A percentile compares a stretch with the other conserved stretches of the same genome.
Evolutionary conservation across 2,888 invertebrate species (phyloP).

Genomic region (Mimumesa dahlbomi): DNA sequence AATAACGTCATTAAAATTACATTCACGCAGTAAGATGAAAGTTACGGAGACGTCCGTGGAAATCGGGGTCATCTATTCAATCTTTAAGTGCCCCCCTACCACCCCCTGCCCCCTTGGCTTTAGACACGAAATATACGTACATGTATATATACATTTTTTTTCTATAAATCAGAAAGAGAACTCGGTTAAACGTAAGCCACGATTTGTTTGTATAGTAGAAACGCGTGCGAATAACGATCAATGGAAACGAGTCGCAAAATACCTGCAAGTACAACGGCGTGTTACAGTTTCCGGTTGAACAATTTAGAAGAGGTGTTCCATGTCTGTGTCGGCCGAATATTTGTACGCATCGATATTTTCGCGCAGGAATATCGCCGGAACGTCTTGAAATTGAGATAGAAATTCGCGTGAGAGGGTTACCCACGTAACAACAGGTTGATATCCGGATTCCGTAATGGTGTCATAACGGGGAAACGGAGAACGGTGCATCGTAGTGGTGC

Average conservation of each 20-base stretch:
- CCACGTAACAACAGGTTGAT: constrained; percentile 6
- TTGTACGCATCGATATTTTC: not conserved
- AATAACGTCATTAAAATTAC: constrained; percentile 8
- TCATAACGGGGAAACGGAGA: not conserved
- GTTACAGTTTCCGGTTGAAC: no score
- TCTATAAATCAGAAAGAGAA: not conserved
- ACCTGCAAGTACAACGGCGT: no score
- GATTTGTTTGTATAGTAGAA: no score
- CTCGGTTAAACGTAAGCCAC: no score
- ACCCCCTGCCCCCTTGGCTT: no score
- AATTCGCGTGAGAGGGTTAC: not conserved
- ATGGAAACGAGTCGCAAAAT: no score
- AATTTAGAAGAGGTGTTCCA: no score
- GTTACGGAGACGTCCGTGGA: not conserved
- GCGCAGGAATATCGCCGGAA: no score
- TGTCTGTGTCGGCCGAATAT: no score
- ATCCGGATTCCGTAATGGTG: constrained; percentile 3
- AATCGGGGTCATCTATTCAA: constrained; percentile 11
- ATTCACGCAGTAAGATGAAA: not conserved
- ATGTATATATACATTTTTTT: constrained; percentile 4
- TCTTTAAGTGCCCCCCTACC: constrained; percentile 8
- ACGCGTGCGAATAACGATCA: no score
- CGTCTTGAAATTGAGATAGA: no score
- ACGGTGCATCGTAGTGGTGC: constrained; percentile 1
- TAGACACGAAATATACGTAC: no score